Base-by-base conservation (phyloP, 1,140 invertebrate species). In the Nasonia longicornis region DNA sequence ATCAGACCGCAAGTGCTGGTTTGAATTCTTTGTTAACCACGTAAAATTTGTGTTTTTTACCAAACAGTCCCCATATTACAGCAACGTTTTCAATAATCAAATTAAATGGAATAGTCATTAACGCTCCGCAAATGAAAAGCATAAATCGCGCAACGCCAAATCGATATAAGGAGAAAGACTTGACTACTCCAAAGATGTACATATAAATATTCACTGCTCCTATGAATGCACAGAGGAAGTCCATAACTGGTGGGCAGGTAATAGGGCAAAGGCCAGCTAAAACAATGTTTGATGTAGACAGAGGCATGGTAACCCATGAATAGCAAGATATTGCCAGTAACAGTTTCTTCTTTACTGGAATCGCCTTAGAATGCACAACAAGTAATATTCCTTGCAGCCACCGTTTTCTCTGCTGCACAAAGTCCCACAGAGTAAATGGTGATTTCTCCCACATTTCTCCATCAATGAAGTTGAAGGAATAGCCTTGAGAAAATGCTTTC, bases 361-460 rank as follows among this genome's bases (percentile, higher is more conserved):
- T 97, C 79, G 93, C 91, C 86, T 94, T 94, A 70, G 96, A 97
- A 90, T 98, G 97, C 20, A 98, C 96, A 1, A 98, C 98, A 80
- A 99, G 92, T 31, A 97, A 93, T 84, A 99, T 99, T 85, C 98
- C 98, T 91, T 98, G 96, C 71, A 99, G 93, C 98, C 98, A 99
- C 45, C 98, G 93, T 89, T 98, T 98, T 77, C 98, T 92, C 89
- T 99, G 98, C 88, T 98, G 97, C 64, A 99, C 93, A 87, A 98
- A 98, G 89, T 99, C 98, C 92, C 95, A 95, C 2, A 98, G 89
- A 1, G 97, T 97, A 87, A 99, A 99, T 10, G 98, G 98, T 22
- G 96, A 98, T 88, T 99, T 98, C 89, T 99, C 98, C 95, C 97
- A 97, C 97, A 99, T 98, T 91, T 98, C 97, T 26, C 98, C 97